Percentiles rank a stretch among this genome's conserved stretches.
These are phyloP conservation scores for Temnothorax rugatulus DNA, from an alignment of 2,888 invertebrate genomes.

Conservation along the genomic window DNA sequence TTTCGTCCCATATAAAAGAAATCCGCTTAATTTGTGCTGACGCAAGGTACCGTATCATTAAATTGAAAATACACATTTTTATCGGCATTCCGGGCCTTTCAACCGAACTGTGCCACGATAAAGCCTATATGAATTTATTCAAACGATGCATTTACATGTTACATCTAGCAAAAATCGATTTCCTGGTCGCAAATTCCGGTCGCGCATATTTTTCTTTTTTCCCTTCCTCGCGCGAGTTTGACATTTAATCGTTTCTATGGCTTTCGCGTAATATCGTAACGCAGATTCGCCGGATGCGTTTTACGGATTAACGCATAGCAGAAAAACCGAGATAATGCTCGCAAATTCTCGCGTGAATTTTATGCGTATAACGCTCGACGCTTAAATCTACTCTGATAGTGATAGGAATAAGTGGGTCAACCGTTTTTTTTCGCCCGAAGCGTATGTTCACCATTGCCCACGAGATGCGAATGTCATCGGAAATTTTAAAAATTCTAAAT, in stretches of 20 bases:
- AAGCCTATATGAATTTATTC: conserved; percentile 37
- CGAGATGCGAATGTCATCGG: conserved; percentile 13
- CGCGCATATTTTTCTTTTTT: conserved; percentile 33
- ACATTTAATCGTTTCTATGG: conserved; percentile 45
- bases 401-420: conserved; percentile 37
- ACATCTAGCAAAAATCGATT: conserved; percentile 45
- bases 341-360: conserved; percentile 46
- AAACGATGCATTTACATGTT: conserved; percentile 42
- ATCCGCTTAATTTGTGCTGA: conserved; percentile 42
- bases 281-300: conserved; percentile 53
- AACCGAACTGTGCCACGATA: conserved; percentile 8
- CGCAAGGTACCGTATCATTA: neutral
- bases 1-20: conserved; percentile 17
- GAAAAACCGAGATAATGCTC: conserved; percentile 51
- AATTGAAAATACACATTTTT: conserved; percentile 35
- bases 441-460: neutral
- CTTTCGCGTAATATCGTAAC: conserved; percentile 49
- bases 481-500: neutral
- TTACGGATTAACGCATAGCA: conserved; percentile 50
- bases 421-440: neutral
- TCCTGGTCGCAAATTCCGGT: conserved; percentile 37
- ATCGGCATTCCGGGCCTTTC: neutral
- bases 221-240: conserved; percentile 29
- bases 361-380: conserved; percentile 32
- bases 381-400: conserved; percentile 20